These are phyloP conservation scores for Cynoglossus semilaevis DNA, from an alignment of 2,113 vertebrate genomes.

Conservation along the genomic window DNA sequence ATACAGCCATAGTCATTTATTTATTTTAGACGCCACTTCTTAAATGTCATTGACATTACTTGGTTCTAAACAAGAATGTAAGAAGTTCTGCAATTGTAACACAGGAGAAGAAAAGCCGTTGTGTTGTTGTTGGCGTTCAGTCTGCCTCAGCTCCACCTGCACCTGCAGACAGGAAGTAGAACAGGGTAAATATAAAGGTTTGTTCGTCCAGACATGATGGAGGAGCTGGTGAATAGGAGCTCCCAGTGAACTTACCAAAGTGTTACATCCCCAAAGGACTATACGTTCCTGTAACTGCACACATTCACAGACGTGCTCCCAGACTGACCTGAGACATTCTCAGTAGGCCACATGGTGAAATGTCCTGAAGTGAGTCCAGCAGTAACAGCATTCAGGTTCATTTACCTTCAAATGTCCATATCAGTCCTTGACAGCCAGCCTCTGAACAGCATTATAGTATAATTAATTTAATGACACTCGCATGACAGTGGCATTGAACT, in stretches of 20 bases:
- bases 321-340: slow-evolving; percentile 11
- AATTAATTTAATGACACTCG: slow-evolving; percentile 25
- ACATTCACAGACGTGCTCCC: slow-evolving; percentile 4
- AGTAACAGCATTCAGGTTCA: slow-evolving; percentile 7
- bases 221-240: slow-evolving; percentile 34
- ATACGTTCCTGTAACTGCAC: not conserved
- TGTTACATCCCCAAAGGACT: slow-evolving; percentile 28
- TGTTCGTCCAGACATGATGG: slow-evolving; percentile 39
- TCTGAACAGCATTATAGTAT: slow-evolving; percentile 5
- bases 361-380: not conserved
- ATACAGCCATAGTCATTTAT: no score
- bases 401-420: slow-evolving; percentile 27
- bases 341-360: not conserved
- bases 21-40: no score
- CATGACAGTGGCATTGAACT: no score
- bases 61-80: not conserved
- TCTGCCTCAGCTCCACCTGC: slow-evolving; percentile 15
- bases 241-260: slow-evolving; percentile 35
- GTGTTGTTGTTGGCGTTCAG: not conserved
- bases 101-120: not conserved
- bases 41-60: no score
- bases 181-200: slow-evolving; percentile 46
- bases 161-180: slow-evolving; percentile 62
- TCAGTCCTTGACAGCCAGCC: slow-evolving; percentile 52
- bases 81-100: not conserved